phyloP scores from a whole-genome alignment of 37 sponge, comb jelly and placozoan genomes.

The Spongilla lacustris region DNA sequence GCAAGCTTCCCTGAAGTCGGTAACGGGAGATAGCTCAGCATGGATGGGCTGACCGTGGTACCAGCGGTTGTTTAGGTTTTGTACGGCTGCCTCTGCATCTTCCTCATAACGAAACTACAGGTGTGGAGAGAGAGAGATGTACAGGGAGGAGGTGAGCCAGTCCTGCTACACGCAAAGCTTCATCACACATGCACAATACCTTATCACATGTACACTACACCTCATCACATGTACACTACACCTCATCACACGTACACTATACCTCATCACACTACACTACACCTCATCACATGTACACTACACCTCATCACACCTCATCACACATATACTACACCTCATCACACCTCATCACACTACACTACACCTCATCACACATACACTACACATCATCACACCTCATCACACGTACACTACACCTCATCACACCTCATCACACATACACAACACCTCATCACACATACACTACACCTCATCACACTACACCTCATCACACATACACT shows the following conservation, averaged over 20 bases:
- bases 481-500: conserved; percentile 19
- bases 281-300: not conserved
- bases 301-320: not conserved
- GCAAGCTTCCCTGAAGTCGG: conserved; percentile 99
- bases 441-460: not conserved
- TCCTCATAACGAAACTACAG: conserved; percentile 88
- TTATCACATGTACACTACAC: too few species aligned
- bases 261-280: not conserved
- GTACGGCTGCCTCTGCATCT: conserved; percentile 92
- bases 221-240: too few species aligned
- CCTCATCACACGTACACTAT: too few species aligned
- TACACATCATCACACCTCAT: not conserved
- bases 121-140: not conserved
- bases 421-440: not conserved
- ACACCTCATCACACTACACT: not conserved
- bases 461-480: conserved; percentile 4
- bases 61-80: conserved; percentile 96
- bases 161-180: not conserved
- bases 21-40: conserved; percentile 98
- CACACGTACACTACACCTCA: not conserved
- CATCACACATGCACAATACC: too few species aligned
- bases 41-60: conserved; percentile 93
- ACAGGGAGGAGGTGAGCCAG: not conserved
- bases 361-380: conserved; percentile 1
- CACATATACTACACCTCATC: not conserved